Evolutionary conservation across 2,113 vertebrate species (phyloP).

Genomic region (Oophaga pumilio): DNA sequence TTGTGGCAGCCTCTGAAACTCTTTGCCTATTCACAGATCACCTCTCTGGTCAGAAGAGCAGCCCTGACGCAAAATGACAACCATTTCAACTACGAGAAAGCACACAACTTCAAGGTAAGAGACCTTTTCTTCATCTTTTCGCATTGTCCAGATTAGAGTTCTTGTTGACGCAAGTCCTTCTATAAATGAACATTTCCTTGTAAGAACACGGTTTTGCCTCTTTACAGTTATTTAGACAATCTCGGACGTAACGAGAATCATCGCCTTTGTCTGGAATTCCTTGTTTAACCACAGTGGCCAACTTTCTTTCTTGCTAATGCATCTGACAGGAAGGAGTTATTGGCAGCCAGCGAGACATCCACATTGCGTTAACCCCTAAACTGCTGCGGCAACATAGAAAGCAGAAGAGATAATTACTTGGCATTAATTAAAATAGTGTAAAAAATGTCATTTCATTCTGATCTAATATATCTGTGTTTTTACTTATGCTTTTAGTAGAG

Average conservation of each 20-base stretch:
- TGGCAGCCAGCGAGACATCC: slow-evolving; percentile 23
- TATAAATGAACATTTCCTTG: slow-evolving; percentile 36
- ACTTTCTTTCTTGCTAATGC: slow-evolving; percentile 50
- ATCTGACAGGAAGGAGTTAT: slow-evolving; percentile 39
- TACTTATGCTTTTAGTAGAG: background rate
- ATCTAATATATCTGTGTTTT: background rate
- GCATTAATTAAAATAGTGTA: background rate
- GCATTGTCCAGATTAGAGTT: background rate
- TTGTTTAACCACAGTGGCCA: slow-evolving; percentile 49
- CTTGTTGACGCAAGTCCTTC: background rate
- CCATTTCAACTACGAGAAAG: slow-evolving; percentile 94
- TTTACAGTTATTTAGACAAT: slow-evolving; percentile 36
- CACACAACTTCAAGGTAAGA: slow-evolving; percentile 98
- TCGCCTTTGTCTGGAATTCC: slow-evolving; percentile 43
- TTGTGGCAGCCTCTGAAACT: slow-evolving; percentile 97
- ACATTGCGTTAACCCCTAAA: slow-evolving; percentile 37
- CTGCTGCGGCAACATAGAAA: background rate
- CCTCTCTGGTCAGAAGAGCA: slow-evolving; percentile 86
- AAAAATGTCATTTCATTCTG: background rate
- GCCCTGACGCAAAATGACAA: slow-evolving; percentile 89
- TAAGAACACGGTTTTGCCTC: slow-evolving; percentile 40
- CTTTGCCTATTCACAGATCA: slow-evolving; percentile 96
- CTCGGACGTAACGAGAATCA: background rate
- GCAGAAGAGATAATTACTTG: background rate
- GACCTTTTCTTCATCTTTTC: background rate